Evolutionary conservation across 2,888 invertebrate genomes (phyloP).

Genomic region (Nemotelus nigrinus): DNA sequence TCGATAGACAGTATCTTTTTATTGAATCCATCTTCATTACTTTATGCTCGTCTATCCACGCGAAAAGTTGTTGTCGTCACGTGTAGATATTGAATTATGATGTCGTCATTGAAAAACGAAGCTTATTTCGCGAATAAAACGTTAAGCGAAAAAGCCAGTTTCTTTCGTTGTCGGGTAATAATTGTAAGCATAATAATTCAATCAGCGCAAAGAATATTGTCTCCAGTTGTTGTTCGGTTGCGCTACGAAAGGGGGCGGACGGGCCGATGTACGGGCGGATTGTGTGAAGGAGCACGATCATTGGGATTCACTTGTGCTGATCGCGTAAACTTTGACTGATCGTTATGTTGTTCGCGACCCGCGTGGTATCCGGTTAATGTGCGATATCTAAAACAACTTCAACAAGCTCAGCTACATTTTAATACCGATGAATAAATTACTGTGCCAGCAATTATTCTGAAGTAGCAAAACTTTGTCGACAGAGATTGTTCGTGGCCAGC

Average conservation of each 20-base stretch:
- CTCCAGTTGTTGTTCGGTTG: neutral
- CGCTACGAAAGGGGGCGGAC: neutral
- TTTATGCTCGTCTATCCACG: neutral
- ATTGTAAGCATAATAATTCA: constrained; percentile 5
- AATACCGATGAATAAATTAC: too few relatives aligned
- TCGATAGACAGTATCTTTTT: neutral
- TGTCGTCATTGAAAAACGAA: constrained; percentile 24
- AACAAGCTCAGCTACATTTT: too few relatives aligned
- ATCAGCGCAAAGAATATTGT: neutral
- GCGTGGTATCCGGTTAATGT: too few relatives aligned
- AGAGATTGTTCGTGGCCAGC: too few relatives aligned
- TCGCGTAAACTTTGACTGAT: too few relatives aligned
- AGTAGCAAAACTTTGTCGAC: too few relatives aligned
- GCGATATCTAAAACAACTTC: too few relatives aligned
- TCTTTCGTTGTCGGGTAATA: neutral
- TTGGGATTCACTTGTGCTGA: too few relatives aligned
- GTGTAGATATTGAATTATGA: neutral
- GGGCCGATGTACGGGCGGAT: neutral
- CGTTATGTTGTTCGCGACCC: too few relatives aligned
- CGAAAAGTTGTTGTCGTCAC: constrained; percentile 21
- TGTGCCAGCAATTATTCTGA: too few relatives aligned
- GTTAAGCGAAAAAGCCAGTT: neutral
- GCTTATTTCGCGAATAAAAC: neutral
- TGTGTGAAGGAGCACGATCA: too few relatives aligned
- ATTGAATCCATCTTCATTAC: neutral